A percentile compares a stretch with the other conserved stretches of the same genome.
phyloP scores from a whole-genome alignment of 2,113 vertebrate species.

The Orientallactaga bullata region DNA sequence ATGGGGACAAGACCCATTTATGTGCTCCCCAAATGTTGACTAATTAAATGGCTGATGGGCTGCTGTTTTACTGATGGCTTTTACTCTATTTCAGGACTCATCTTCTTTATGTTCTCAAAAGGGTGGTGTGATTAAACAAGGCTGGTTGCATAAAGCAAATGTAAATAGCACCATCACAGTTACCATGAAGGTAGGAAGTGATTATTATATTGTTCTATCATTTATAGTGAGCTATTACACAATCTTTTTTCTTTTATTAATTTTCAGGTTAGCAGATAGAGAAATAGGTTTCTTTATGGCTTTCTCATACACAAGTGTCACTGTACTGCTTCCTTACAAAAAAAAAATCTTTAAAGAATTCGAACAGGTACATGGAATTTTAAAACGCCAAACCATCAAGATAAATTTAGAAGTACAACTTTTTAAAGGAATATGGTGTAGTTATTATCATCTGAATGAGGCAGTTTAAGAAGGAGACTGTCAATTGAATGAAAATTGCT shows the following conservation, averaged over 20 bases:
- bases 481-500: constrained; percentile 67
- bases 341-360: background rate
- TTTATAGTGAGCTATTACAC: background rate
- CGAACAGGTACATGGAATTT: constrained; percentile 30
- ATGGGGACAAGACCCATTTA: background rate
- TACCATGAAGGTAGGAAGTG: constrained; percentile 95
- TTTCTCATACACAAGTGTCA: no score
- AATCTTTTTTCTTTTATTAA: background rate
- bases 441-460: constrained; percentile 63
- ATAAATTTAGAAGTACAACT: constrained; percentile 40
- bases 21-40: background rate
- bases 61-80: constrained; percentile 31
- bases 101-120: constrained; percentile 96
- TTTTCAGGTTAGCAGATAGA: background rate
- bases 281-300: background rate
- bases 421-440: constrained; percentile 6
- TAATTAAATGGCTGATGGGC: background rate
- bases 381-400: constrained; percentile 43
- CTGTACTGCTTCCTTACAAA: background rate
- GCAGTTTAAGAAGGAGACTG: constrained; percentile 62
- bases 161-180: constrained; percentile 98
- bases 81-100: constrained; percentile 89
- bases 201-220: background rate
- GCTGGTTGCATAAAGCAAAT: constrained; percentile 98
- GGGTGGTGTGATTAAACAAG: constrained; percentile 97